Conservation (phyloP, 2,888 invertebrate species). For the Chromoteleia sp. region DNA sequence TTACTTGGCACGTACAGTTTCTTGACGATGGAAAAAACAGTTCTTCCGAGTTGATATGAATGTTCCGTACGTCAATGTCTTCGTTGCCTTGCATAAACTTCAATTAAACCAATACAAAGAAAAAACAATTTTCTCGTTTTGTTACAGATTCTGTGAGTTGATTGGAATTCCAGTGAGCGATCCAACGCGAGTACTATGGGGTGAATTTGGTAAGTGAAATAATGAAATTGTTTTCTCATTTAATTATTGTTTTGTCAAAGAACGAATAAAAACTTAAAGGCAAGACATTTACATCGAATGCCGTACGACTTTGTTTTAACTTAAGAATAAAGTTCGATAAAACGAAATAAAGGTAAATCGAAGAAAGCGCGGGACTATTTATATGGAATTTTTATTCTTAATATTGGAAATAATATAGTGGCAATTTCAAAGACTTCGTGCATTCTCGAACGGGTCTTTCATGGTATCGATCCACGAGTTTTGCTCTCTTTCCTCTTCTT, state of each 20-base stretch:
- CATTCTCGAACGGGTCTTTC: constrained; percentile 50
- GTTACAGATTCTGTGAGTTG: constrained; percentile 70
- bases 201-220: constrained; percentile 71
- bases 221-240: constrained; percentile 29
- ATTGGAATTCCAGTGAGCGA: constrained; percentile 43
- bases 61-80: constrained; percentile 16
- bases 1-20: constrained; percentile 7
- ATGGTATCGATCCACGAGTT: constrained; percentile 44
- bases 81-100: constrained; percentile 31
- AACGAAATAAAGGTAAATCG: constrained; percentile 19
- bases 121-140: constrained; percentile 23
- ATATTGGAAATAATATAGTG: constrained; percentile 62
- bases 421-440: constrained; percentile 55
- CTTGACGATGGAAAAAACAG: constrained; percentile 39
- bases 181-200: constrained; percentile 64
- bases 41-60: constrained; percentile 20
- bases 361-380: constrained; percentile 46
- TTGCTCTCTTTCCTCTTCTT: constrained; percentile 19
- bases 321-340: constrained; percentile 25
- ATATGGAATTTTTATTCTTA: constrained; percentile 56
- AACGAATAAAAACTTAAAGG: neutral
- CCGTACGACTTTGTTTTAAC: constrained; percentile 50
- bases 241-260: constrained; percentile 38
- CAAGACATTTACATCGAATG: constrained; percentile 30
- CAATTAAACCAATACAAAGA: constrained; percentile 24